Conservation (phyloP, 2,113 vertebrate species). For the Paracanthobrama guichenoti region DNA sequence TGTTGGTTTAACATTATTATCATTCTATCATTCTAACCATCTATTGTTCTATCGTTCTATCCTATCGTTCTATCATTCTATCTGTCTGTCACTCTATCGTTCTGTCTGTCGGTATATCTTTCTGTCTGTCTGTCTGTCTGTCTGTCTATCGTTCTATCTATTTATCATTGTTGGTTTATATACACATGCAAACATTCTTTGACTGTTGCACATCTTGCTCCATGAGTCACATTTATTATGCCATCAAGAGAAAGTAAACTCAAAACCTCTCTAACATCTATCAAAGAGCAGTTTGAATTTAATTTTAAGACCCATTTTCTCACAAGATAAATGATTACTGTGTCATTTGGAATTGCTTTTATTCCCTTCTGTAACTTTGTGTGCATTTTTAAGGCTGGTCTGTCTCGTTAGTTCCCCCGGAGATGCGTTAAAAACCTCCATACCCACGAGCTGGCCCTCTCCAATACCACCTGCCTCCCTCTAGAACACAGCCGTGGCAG, state of each 20-base stretch:
- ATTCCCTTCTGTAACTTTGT: conserved; percentile 8
- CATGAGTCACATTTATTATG: background rate
- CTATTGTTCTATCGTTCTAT: too few relatives aligned
- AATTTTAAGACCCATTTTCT: background rate
- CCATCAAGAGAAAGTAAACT: background rate
- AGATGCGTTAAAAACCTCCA: conserved; percentile 8
- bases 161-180: background rate
- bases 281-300: background rate
- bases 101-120: too few relatives aligned
- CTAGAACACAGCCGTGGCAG: conserved; percentile 11
- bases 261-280: background rate
- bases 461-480: background rate
- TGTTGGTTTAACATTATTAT: too few relatives aligned
- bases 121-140: too few relatives aligned
- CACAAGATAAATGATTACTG: background rate
- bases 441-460: background rate
- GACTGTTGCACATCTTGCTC: background rate
- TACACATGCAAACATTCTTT: background rate
- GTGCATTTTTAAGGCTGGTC: background rate
- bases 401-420: background rate
- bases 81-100: too few relatives aligned
- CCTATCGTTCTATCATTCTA: too few relatives aligned
- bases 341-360: background rate
- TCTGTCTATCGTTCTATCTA: background rate
- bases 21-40: too few relatives aligned